Evolutionary conservation across 1,140 invertebrate species (phyloP).

Genomic region (Maniola jurtina): DNA sequence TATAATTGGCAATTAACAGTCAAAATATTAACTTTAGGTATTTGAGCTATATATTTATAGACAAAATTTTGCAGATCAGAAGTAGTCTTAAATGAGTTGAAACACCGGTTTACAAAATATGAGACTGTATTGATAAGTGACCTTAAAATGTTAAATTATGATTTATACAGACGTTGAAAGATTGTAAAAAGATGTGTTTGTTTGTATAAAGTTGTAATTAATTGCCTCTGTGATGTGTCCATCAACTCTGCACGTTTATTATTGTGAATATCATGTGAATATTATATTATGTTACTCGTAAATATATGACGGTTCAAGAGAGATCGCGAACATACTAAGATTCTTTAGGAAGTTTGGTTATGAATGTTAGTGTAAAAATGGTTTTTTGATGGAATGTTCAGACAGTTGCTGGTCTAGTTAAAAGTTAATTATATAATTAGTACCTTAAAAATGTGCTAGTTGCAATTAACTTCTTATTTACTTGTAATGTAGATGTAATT

Average conservation of each 20-base stretch:
- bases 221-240: neutral
- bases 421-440: neutral
- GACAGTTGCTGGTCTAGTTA: neutral
- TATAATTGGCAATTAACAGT: too few relatives aligned
- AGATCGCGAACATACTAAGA: neutral
- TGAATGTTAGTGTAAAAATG: neutral
- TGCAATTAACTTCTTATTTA: neutral
- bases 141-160: conserved; percentile 25
- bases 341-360: neutral
- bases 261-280: neutral
- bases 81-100: neutral
- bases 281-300: neutral
- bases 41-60: too few relatives aligned
- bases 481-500: neutral
- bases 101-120: conserved; percentile 20
- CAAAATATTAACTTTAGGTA: too few relatives aligned
- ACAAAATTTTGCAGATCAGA: too few relatives aligned
- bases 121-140: conserved; percentile 23
- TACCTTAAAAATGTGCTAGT: neutral
- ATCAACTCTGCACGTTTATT: neutral
- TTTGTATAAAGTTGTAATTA: neutral
- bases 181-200: conserved; percentile 24
- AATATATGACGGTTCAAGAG: conserved; percentile 1
- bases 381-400: neutral
- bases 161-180: conserved; percentile 19